Conservation (phyloP, 2,113 vertebrate genomes). For the Caretta caretta region DNA sequence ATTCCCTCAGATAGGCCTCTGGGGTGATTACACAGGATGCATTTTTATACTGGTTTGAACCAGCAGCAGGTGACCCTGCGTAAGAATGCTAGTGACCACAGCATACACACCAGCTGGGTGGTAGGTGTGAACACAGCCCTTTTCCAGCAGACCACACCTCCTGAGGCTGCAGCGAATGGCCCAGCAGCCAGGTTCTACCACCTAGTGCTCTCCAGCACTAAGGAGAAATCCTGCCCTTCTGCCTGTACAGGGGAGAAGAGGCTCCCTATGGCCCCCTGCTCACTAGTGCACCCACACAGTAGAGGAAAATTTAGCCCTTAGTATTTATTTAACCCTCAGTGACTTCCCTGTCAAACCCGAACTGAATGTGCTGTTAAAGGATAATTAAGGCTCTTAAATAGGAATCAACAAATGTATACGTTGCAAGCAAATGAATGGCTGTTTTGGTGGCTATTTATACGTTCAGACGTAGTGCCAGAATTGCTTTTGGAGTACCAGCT, state of each 20-base stretch:
- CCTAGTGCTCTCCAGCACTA: not conserved
- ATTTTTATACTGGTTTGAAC: not conserved
- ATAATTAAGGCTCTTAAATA: not conserved
- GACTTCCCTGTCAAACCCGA: not conserved
- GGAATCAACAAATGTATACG: not conserved
- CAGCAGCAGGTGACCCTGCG: not conserved
- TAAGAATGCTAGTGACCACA: not conserved
- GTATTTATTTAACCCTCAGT: not conserved
- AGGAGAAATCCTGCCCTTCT: not conserved
- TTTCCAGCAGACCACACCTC: not conserved
- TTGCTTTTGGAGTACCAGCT: not conserved
- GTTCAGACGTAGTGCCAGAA: not conserved
- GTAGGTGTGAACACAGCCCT: not conserved
- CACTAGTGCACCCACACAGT: not conserved
- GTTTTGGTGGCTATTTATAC: slow-evolving; percentile 5
- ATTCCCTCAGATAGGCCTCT: not conserved
- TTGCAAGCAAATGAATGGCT: not conserved
- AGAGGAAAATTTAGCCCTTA: not conserved
- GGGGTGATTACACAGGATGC: not conserved
- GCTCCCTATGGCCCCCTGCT: not conserved
- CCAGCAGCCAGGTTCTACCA: not conserved
- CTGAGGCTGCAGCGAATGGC: not conserved
- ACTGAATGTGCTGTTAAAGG: not conserved
- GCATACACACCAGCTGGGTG: not conserved
- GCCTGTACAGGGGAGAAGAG: not conserved